phyloP scores from a whole-genome alignment of 2,888 invertebrate genomes.

The Thereva unica region DNA sequence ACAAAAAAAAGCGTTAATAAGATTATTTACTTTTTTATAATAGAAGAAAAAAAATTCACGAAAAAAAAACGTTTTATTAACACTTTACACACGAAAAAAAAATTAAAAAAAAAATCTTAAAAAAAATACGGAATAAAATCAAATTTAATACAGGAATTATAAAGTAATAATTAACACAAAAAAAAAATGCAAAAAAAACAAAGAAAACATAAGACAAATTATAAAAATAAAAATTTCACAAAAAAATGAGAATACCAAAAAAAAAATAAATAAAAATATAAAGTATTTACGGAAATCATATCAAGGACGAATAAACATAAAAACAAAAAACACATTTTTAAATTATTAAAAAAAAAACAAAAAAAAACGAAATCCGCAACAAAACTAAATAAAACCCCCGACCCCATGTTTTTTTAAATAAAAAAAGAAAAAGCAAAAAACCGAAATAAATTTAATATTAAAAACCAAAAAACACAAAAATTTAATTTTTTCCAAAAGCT shows the following conservation, averaged over 20 bases:
- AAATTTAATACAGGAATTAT: constrained; percentile 30
- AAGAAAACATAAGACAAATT: constrained; percentile 4
- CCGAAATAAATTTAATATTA: too few species aligned
- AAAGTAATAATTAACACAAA: constrained; percentile 13
- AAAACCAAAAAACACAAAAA: not conserved
- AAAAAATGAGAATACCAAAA: constrained; percentile 17
- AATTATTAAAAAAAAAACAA: too few species aligned
- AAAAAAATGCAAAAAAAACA: constrained; percentile 23
- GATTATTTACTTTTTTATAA: constrained; percentile 29
- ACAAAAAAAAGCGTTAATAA: constrained; percentile 24
- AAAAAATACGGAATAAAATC: constrained; percentile 25
- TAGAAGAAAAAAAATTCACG: constrained; percentile 18
- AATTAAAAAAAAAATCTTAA: constrained; percentile 5
- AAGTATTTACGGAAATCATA: constrained; percentile 24
- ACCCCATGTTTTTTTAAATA: too few species aligned
- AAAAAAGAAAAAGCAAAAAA: too few species aligned
- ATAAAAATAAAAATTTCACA: constrained; percentile 24
- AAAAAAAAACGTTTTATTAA: constrained; percentile 23
- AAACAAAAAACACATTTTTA: too few species aligned
- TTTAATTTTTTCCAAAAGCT: constrained; percentile 20
- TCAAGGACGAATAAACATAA: constrained; percentile 2
- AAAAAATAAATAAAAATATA: constrained; percentile 2
- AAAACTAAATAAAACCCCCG: too few species aligned
- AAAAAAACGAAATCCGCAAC: too few species aligned
- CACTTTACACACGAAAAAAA: constrained; percentile 31